Conservation (phyloP, 2,113 vertebrate species). For the Xiphorhynchus elegans region DNA sequence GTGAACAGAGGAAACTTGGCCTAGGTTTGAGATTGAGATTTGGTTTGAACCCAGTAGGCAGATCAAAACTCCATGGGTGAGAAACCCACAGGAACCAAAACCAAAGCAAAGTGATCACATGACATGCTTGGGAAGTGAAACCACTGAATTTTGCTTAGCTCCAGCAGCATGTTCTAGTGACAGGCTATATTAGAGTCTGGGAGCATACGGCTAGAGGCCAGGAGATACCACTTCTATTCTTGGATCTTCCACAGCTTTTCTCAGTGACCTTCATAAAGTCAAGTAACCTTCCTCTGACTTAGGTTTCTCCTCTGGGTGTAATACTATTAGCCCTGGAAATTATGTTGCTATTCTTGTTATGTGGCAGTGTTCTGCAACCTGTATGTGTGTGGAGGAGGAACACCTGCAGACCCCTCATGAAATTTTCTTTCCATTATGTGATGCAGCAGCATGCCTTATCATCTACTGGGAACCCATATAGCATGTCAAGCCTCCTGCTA, state of each 20-base stretch:
- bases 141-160: constrained; percentile 38
- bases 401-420: not conserved
- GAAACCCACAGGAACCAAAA: constrained; percentile 16
- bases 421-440: not conserved
- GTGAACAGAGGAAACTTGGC: not conserved
- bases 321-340: not conserved
- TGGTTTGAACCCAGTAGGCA: not conserved
- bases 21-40: not conserved
- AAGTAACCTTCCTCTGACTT: not conserved
- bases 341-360: not conserved
- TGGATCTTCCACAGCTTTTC: constrained; percentile 7
- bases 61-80: constrained; percentile 11
- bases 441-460: not conserved
- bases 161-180: not conserved
- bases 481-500: not conserved
- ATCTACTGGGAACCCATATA: not conserved
- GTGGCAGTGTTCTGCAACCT: not conserved
- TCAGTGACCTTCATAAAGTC: not conserved
- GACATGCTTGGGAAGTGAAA: constrained; percentile 25
- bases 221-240: not conserved
- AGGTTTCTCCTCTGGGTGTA: not conserved
- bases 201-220: not conserved
- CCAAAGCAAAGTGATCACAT: not conserved
- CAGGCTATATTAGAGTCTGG: not conserved
- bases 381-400: not conserved